Conservation (phyloP, 1,140 invertebrate genomes). For the Tetraneura akinire region DNA sequence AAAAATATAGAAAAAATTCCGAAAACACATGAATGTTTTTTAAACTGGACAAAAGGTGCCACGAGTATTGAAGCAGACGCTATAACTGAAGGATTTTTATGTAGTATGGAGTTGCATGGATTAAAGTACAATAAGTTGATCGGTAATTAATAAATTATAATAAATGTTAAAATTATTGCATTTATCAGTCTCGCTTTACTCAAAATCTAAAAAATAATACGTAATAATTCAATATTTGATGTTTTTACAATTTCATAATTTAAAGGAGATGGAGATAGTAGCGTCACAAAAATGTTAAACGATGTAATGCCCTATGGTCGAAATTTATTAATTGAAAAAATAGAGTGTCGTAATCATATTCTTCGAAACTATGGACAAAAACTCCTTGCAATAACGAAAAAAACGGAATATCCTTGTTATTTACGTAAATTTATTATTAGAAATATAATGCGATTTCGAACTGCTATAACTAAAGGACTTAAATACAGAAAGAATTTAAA, state of each 20-base stretch:
- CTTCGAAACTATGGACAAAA: background rate
- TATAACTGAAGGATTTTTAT: background rate
- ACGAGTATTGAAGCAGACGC: conserved; percentile 1
- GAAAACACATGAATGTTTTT: conserved; percentile 49
- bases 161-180: background rate
- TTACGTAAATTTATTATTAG: background rate
- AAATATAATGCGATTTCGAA: conserved; percentile 21
- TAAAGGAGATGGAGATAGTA: conserved; percentile 12
- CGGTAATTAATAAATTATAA: background rate
- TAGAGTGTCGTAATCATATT: conserved; percentile 7
- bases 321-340: conserved; percentile 6
- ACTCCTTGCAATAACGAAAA: background rate
- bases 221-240: background rate
- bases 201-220: background rate
- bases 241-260: no score
- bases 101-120: background rate
- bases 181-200: background rate
- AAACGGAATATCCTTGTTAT: conserved; percentile 1
- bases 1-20: background rate
- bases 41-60: background rate
- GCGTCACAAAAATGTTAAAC: background rate
- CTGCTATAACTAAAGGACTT: background rate
- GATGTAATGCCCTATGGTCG: background rate
- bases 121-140: conserved; percentile 8
- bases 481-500: background rate